A percentile compares a stretch with the other conserved stretches of the same genome.
Evolutionary conservation across 2,888 invertebrate species (phyloP).

Genomic region (Brachypterus glaber): DNA sequence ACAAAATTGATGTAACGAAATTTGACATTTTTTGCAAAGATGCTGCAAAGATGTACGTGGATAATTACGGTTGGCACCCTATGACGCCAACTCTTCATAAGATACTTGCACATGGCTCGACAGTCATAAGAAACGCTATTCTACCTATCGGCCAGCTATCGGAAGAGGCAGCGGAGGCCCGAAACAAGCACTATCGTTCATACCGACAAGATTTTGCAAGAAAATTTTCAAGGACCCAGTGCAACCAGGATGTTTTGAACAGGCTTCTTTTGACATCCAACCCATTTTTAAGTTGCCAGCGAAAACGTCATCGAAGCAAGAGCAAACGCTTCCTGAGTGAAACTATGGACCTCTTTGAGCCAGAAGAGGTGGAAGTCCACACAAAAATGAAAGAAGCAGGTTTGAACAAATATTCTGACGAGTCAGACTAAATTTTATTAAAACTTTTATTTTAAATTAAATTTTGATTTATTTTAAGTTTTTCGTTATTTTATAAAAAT

Average conservation of each 20-base stretch:
- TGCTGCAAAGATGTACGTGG: constrained; percentile 20
- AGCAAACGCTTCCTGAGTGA: background rate
- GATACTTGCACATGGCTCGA: constrained; percentile 27
- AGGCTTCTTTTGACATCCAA: constrained; percentile 12
- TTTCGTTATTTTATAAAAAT: too few relatives aligned
- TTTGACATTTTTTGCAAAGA: background rate
- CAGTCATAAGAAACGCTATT: constrained; percentile 20
- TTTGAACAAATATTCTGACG: too few relatives aligned
- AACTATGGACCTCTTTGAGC: background rate
- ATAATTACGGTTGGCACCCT: constrained; percentile 27
- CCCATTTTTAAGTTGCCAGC: background rate
- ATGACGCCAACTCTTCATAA: constrained; percentile 32
- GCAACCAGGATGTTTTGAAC: constrained; percentile 23
- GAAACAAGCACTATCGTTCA: constrained; percentile 24
- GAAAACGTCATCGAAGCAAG: background rate
- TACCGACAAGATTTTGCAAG: constrained; percentile 16
- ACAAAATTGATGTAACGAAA: constrained; percentile 9
- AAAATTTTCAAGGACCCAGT: constrained; percentile 22
- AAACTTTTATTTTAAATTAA: background rate
- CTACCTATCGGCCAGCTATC: constrained; percentile 22
- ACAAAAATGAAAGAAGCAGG: background rate
- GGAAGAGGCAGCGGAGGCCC: constrained; percentile 23
- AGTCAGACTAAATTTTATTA: background rate
- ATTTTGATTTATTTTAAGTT: too few relatives aligned
- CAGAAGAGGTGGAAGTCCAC: background rate